A percentile compares a stretch with the other conserved stretches of the same genome.
These are phyloP conservation scores for Portevinia maculata DNA, from an alignment of 2,888 invertebrate species.

Conservation along the genomic window DNA sequence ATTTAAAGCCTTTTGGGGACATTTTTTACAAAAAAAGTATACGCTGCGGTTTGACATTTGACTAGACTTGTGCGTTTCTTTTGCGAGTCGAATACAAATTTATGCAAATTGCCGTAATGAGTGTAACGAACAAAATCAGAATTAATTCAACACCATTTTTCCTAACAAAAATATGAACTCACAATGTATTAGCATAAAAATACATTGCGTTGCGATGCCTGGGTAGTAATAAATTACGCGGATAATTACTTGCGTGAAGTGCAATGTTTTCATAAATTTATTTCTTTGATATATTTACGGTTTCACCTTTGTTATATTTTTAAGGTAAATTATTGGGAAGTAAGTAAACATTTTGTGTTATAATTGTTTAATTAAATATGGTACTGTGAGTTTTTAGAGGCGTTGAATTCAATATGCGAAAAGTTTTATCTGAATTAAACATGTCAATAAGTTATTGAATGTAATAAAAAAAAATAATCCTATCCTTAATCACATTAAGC, in stretches of 20 bases:
- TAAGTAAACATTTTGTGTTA: background rate
- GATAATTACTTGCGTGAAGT: conserved; percentile 36
- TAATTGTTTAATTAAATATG: too few relatives aligned
- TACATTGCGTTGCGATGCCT: conserved; percentile 24
- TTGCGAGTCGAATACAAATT: conserved; percentile 21
- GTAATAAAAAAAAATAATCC: too few relatives aligned
- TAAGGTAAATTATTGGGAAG: background rate
- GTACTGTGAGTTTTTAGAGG: too few relatives aligned
- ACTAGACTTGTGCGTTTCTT: conserved; percentile 13
- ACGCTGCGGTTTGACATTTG: background rate
- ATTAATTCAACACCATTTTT: conserved; percentile 49
- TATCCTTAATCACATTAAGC: too few relatives aligned
- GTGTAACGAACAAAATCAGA: conserved; percentile 48
- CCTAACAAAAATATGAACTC: conserved; percentile 39
- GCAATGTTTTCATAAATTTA: conserved; percentile 31
- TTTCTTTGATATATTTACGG: conserved; percentile 22
- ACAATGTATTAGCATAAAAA: conserved; percentile 59
- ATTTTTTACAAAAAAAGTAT: background rate
- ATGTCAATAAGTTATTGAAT: too few relatives aligned
- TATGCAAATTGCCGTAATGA: conserved; percentile 62
- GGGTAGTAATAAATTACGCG: conserved; percentile 36
- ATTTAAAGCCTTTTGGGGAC: conserved; percentile 2
- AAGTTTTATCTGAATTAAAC: too few relatives aligned
- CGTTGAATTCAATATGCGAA: too few relatives aligned
- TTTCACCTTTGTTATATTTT: background rate